phyloP scores from a whole-genome alignment of 1,140 invertebrate species.

The Agrypnia vestita region DNA sequence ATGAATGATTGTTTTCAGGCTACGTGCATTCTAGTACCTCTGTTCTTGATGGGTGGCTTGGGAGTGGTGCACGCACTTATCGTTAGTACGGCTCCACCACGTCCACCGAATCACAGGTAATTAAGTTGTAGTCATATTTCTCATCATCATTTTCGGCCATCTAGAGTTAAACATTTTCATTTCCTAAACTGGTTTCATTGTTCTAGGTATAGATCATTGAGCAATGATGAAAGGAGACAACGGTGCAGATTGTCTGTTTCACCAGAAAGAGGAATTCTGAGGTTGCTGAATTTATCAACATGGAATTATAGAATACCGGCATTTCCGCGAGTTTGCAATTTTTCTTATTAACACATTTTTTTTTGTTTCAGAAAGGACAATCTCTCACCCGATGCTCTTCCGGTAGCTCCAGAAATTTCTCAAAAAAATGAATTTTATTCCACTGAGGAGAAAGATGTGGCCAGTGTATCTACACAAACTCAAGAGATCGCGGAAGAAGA shows the following conservation, averaged over 20 bases:
- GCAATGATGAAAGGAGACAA: constrained; percentile 40
- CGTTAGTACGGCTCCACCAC: constrained; percentile 80
- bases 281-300: constrained; percentile 26
- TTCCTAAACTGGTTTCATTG: constrained; percentile 5
- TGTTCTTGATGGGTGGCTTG: constrained; percentile 85
- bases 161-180: not conserved
- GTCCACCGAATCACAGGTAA: constrained; percentile 66
- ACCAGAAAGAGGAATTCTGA: constrained; percentile 40
- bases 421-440: constrained; percentile 14
- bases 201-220: constrained; percentile 41
- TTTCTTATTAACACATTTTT: not conserved
- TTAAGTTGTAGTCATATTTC: not conserved
- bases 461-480: constrained; percentile 48
- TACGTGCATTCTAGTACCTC: constrained; percentile 78
- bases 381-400: not conserved
- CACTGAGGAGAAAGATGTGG: not conserved
- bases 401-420: not conserved
- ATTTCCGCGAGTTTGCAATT: not conserved
- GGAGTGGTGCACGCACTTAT: constrained; percentile 94
- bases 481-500: not conserved
- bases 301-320: constrained; percentile 3
- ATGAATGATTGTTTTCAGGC: constrained; percentile 44
- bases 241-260: constrained; percentile 36
- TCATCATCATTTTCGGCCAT: constrained; percentile 13
- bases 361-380: constrained; percentile 18